Base-by-base conservation (phyloP, 1,140 invertebrate species). In the Aphaenogaster ashmeadi region DNA sequence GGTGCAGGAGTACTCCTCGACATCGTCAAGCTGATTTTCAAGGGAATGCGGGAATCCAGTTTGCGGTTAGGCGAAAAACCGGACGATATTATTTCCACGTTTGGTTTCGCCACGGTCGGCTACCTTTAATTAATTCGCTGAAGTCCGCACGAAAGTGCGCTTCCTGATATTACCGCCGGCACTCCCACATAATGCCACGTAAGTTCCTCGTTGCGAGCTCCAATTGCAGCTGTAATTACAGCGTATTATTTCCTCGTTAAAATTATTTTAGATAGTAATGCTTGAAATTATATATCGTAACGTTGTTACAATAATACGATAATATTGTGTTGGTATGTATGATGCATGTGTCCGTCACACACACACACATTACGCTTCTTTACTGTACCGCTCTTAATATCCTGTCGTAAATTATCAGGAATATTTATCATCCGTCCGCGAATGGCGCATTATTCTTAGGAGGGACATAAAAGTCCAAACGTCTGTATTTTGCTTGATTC, bases 21-120 rank as follows among this genome's bases (percentile, higher is more conserved):
- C 38, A 66, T 50, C 38, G 15, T 80, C 21, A 21, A 72, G 36
- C 36, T 69, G 69, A 60, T 83, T 74, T 74, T 58, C 67, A 21
- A 52, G 33, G 21, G 38, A 81, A 54, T 27, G 47, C 21, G 47
- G 15, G 9, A 81, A 66, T 62, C 36, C n/a, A 27, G 36, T 50
- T 56, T n/a, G 52, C 62, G 38, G 71, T 47, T 69, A 60, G 36
- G 21, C 33, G 75, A 85, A 90, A 86, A 91, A 67, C 52, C 47
- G 62, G 64, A 86, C 36, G 38, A 79, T 81, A 81, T 81, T 81
- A 81, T 81, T 71, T 81, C 36, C 36, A 52, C 47, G 21, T 81
- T 71, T 71, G 21, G 38, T 38, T 75, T 38, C 54, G 13, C 77
- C 60, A 36, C 21, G 75, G 21, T 44, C 18, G 33, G 38, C 36